These are phyloP conservation scores for Rhabdophis nuchalis DNA, from an alignment of 2,797 vertebrate species.

Conservation along the genomic window DNA sequence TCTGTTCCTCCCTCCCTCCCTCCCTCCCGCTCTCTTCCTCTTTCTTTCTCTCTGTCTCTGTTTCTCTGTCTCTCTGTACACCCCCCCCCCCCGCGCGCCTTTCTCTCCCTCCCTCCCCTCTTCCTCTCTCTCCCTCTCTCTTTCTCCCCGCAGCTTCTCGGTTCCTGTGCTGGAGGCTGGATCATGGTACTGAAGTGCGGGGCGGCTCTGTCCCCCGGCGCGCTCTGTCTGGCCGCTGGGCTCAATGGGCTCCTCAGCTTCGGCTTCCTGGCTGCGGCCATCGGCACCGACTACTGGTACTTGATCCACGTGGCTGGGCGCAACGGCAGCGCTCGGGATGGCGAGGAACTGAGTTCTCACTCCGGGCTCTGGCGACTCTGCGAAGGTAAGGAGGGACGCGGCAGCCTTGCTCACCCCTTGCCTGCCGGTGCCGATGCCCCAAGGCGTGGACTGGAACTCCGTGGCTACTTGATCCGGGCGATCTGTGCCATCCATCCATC, in stretches of 20 bases:
- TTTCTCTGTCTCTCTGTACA: no score
- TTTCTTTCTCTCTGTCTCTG: no score
- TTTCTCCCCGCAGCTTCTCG: neutral
- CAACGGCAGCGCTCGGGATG: constrained; percentile 39
- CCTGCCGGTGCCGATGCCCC: neutral
- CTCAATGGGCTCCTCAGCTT: constrained; percentile 75
- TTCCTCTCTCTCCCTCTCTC: neutral
- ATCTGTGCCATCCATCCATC: neutral
- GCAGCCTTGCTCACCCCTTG: neutral
- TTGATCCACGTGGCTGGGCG: constrained; percentile 70
- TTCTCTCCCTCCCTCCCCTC: no score
- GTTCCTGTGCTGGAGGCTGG: neutral
- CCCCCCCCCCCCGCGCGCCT: no score
- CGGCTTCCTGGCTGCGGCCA: constrained; percentile 70
- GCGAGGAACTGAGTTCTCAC: constrained; percentile 73
- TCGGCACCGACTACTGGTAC: constrained; percentile 82
- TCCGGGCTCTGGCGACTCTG: constrained; percentile 80
- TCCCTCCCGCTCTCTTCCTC: neutral
- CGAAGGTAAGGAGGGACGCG: constrained; percentile 69
- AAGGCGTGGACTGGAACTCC: neutral
- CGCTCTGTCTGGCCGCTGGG: constrained; percentile 66
- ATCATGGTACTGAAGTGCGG: constrained; percentile 26
- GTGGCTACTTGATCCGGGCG: neutral
- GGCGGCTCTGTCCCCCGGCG: constrained; percentile 57
- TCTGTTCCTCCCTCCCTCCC: neutral